Conservation (phyloP, 2,888 invertebrate species). For the Drosophila recens region DNA sequence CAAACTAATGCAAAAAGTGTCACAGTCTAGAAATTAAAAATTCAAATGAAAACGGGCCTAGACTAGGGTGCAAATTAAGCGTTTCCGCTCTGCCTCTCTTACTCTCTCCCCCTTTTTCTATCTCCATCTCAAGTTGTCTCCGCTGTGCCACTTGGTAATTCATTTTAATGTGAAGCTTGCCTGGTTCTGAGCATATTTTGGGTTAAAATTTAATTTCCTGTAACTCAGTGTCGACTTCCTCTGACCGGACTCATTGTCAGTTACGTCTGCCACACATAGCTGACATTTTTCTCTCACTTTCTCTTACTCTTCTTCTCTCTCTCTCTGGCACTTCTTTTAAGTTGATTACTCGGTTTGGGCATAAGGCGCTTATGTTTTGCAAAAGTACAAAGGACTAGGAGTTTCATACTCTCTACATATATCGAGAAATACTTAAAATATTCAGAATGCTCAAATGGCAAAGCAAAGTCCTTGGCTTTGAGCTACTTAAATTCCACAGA, state of each 20-base stretch:
- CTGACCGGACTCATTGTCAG: conserved; percentile 24
- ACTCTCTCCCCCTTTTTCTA: background rate
- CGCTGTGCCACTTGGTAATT: conserved; percentile 48
- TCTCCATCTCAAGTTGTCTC: background rate
- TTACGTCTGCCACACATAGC: conserved; percentile 10
- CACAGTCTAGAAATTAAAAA: conserved; percentile 71
- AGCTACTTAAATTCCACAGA: conserved; percentile 17
- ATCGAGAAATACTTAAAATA: conserved; percentile 31
- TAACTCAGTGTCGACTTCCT: conserved; percentile 69
- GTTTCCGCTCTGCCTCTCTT: conserved; percentile 48
- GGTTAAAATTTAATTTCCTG: conserved; percentile 78
- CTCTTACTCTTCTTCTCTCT: background rate
- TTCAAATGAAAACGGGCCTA: conserved; percentile 66
- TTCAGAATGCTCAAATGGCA: conserved; percentile 7
- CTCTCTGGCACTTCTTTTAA: conserved; percentile 28
- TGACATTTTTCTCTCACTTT: conserved; percentile 7
- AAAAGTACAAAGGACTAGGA: conserved; percentile 22
- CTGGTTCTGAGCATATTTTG: conserved; percentile 49
- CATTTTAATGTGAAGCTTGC: conserved; percentile 54
- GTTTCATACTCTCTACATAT: conserved; percentile 13
- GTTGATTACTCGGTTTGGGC: conserved; percentile 36
- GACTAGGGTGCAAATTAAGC: conserved; percentile 66
- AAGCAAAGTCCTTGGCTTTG: conserved; percentile 9
- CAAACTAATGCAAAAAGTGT: conserved; percentile 74
- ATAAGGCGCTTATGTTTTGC: conserved; percentile 44